Percentiles rank a stretch among this genome's conserved stretches.
phyloP scores from a whole-genome alignment of 2,113 vertebrate genomes.

The Amphiprion ocellaris region DNA sequence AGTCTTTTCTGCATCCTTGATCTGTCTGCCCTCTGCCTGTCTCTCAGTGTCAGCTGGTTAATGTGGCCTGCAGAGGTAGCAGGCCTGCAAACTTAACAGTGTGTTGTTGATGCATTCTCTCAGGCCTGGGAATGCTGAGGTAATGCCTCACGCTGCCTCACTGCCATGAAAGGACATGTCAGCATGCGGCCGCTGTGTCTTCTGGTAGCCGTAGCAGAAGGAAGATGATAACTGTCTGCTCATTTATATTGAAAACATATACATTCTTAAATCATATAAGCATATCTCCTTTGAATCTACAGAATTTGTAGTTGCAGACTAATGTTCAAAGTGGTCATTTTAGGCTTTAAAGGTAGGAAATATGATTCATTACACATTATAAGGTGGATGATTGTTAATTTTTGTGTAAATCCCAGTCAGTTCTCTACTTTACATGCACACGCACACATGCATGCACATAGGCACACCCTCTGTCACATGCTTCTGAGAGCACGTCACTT shows the following conservation, averaged over 20 bases:
- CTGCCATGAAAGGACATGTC: conserved; percentile 65
- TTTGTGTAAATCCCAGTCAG: no score
- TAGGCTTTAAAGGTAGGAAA: no score
- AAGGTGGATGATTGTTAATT: no score
- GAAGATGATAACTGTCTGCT: background rate
- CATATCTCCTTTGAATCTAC: background rate
- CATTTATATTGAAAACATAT: background rate
- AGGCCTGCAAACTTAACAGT: conserved; percentile 37
- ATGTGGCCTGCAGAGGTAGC: conserved; percentile 57
- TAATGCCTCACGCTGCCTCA: conserved; percentile 38
- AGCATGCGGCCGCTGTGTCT: conserved; percentile 34
- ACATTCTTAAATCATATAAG: background rate
- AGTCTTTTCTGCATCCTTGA: conserved; percentile 67
- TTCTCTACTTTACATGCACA: background rate
- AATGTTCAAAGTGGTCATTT: background rate
- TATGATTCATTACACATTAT: no score
- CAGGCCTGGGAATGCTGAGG: conserved; percentile 56
- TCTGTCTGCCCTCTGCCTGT: conserved; percentile 60
- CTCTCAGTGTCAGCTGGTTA: conserved; percentile 60
- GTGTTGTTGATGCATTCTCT: conserved; percentile 55
- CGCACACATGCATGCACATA: background rate
- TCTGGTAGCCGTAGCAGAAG: background rate
- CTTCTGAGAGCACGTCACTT: background rate
- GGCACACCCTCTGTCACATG: conserved; percentile 21
- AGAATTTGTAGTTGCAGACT: background rate